phyloP scores from a whole-genome alignment of 2,113 vertebrate species.

The Perca flavescens region DNA sequence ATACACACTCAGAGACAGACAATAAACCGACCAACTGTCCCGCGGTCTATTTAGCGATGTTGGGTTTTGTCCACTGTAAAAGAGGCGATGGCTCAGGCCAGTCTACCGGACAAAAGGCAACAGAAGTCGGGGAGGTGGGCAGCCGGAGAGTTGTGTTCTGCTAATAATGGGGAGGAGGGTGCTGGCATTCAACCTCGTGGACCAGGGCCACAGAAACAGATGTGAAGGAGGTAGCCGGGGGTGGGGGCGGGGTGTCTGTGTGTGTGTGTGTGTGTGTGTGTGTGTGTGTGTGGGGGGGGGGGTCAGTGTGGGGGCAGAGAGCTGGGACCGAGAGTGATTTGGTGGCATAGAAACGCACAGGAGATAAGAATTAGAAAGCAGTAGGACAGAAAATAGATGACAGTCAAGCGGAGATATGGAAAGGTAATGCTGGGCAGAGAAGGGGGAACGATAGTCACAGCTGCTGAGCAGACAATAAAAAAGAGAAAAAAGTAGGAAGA shows the following conservation, averaged over 20 bases:
- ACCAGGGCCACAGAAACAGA: constrained; percentile 78
- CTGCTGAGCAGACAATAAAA: constrained; percentile 50
- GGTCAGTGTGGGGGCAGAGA: constrained; percentile 14
- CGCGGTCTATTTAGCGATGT: constrained; percentile 68
- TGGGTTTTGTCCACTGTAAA: constrained; percentile 67
- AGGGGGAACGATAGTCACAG: constrained; percentile 45
- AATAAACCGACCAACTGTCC: constrained; percentile 73
- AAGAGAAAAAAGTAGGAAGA: constrained; percentile 23
- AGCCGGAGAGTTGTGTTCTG: constrained; percentile 55
- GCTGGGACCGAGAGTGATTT: constrained; percentile 39
- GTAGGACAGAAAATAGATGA: constrained; percentile 51
- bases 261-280: background rate
- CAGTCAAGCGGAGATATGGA: constrained; percentile 50
- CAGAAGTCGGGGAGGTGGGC: constrained; percentile 74
- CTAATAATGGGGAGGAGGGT: constrained; percentile 78
- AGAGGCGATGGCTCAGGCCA: constrained; percentile 42
- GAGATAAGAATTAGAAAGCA: constrained; percentile 60
- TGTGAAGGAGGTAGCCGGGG: constrained; percentile 68
- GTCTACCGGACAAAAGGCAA: constrained; percentile 71
- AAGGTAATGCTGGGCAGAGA: constrained; percentile 39
- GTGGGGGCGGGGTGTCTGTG: constrained; percentile 16
- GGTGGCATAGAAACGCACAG: constrained; percentile 42
- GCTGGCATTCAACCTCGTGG: constrained; percentile 77
- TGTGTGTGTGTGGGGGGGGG: background rate
- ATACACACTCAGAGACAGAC: constrained; percentile 41